Evolutionary conservation across 2,113 vertebrate genomes (phyloP), one percentile per base, ranked within the genome.

Genomic region (Heterochromis multidens): DNA sequence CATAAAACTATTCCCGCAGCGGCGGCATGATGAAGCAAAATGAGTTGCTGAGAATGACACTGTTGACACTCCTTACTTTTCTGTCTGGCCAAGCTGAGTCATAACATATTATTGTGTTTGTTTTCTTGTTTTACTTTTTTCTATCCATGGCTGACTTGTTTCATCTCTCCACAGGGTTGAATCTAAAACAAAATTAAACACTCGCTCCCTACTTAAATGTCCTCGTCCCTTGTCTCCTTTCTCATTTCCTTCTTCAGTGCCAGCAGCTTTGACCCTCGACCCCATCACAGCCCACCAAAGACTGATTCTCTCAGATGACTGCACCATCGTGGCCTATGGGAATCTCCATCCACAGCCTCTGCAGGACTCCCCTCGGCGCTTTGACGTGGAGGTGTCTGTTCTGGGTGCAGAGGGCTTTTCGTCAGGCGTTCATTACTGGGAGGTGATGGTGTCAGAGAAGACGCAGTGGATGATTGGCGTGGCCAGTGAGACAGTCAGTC

Each of bases 391-490:
- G 94, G 99, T 99, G 65, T 99, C 99, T 0, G 99, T 99, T 52
- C 93, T 99, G 94, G 99, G 99, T 1, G 93, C 97, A 0, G 96
- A 99, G 93, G 98, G 98, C 59, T 98, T 99, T 0, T 93, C 92
- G 0, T 87, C 96, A 0, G 99, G 99, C 0, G 97, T 99, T 31
- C 98, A 99, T 85, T 99, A 99, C 95, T 99, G 99, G 99, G 99
- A 99, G 89, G 99, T 99, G 93, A 97, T 99, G 95, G 99, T 99
- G 82, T 98, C 98, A 0, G 99, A 99, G 95, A 99, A 99, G 92
- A 99, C 99, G 35, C 98, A 99, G 95, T 99, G 99, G 99, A 98
- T 99, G 97, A 99, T 99, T 0, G 99, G 99, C 13, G 95, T 99
- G 95, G 98, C 98, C 0, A 97, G 97, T 0, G 99, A 99, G 94